These are phyloP conservation scores for Andrena chrysosceles DNA, from an alignment of 2,888 invertebrate genomes.

Conservation along the genomic window DNA sequence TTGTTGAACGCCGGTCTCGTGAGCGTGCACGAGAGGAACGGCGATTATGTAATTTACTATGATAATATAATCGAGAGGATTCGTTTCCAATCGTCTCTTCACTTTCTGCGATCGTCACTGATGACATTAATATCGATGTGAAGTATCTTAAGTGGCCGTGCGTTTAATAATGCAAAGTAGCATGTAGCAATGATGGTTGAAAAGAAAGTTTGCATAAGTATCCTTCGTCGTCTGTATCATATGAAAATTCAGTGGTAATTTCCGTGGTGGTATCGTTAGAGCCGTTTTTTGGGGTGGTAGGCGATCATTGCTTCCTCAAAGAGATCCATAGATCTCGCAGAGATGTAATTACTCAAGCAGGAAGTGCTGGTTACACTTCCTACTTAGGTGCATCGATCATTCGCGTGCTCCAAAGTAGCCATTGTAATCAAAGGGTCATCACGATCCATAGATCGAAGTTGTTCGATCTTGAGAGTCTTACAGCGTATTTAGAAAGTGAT, in stretches of 20 bases:
- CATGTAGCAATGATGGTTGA: neutral
- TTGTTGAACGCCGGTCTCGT: neutral
- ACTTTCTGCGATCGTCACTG: neutral
- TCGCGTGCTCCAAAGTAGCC: neutral
- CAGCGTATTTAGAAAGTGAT: conserved; percentile 8
- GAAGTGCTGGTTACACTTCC: conserved; percentile 8
- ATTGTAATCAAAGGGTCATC: neutral
- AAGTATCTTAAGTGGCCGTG: neutral
- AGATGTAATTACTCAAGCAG: neutral
- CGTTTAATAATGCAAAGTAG: neutral
- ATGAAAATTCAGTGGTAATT: neutral
- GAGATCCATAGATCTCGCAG: conserved; percentile 6
- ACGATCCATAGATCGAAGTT: neutral
- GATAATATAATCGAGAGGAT: conserved; percentile 16
- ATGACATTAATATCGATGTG: neutral
- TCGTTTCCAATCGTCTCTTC: neutral
- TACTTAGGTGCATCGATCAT: neutral
- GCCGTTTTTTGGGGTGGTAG: neutral
- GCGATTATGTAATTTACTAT: conserved; percentile 15
- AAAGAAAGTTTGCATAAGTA: neutral
- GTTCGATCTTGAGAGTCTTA: neutral
- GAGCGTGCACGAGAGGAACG: conserved; percentile 8
- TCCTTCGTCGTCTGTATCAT: neutral
- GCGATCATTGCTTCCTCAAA: neutral
- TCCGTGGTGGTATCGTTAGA: neutral